phyloP scores from a whole-genome alignment of 23 tunicate genomes.

The Halocynthia aurantium region DNA sequence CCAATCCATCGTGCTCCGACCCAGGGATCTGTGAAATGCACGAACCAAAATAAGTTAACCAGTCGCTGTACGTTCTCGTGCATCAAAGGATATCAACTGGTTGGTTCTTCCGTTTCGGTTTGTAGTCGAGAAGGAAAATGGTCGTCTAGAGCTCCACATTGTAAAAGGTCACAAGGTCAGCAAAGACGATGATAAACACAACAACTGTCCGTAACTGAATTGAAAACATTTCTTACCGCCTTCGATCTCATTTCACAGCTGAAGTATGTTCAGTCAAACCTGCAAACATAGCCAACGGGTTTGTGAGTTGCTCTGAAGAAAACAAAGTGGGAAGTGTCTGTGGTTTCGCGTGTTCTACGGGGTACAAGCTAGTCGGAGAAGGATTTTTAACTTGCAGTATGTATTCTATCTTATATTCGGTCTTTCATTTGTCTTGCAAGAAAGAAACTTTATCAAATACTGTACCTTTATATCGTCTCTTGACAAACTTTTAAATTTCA shows the following conservation, averaged over 20 bases:
- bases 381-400: background rate
- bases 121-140: conserved; percentile 13
- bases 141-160: background rate
- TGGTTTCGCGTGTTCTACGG: conserved; percentile 4
- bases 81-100: conserved; percentile 2
- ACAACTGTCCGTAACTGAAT: background rate
- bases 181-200: background rate
- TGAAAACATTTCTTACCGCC: background rate
- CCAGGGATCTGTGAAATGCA: conserved; percentile 23
- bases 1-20: conserved; percentile 1
- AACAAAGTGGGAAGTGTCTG: conserved; percentile 28
- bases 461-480: background rate
- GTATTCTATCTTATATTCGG: background rate
- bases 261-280: background rate
- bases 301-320: conserved; percentile 11
- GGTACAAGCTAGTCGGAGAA: conserved; percentile 5
- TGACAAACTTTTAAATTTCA: too few species aligned
- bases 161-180: background rate
- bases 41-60: conserved; percentile 1
- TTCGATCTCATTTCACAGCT: background rate
- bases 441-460: background rate
- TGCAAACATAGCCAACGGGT: conserved; percentile 6
- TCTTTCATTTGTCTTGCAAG: background rate
- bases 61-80: conserved; percentile 29
- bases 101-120: conserved; percentile 1